A percentile compares a stretch with the other conserved stretches of the same genome.
These are phyloP conservation scores for Agapornis canus DNA, from an alignment of 2,797 vertebrate species.

Conservation along the genomic window DNA sequence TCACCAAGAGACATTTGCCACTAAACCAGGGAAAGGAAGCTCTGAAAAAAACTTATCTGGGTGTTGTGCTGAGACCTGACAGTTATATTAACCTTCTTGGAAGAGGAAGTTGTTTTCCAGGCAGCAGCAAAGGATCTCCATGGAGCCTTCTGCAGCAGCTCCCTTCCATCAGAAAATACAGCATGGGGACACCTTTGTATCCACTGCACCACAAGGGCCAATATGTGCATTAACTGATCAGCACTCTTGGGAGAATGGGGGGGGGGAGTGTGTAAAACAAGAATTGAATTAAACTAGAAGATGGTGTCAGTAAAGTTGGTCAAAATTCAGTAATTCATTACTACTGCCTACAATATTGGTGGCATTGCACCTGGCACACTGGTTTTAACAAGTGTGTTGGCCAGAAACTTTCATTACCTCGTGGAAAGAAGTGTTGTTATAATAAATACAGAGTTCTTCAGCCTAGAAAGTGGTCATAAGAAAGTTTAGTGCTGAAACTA, in stretches of 20 bases:
- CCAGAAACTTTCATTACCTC: not conserved
- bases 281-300: not conserved
- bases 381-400: not conserved
- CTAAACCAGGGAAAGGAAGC: not conserved
- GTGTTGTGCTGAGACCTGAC: not conserved
- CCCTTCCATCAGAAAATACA: not conserved
- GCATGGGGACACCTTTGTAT: not conserved
- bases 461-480: not conserved
- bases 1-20: not conserved
- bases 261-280: not conserved
- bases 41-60: not conserved
- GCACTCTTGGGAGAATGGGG: not conserved
- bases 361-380: not conserved
- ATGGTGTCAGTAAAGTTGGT: not conserved
- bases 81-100: not conserved
- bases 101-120: not conserved
- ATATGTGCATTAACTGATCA: not conserved
- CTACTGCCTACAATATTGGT: not conserved
- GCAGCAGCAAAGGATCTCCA: not conserved
- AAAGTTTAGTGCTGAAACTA: not conserved
- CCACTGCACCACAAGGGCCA: not conserved
- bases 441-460: not conserved
- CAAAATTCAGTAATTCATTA: not conserved
- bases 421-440: not conserved
- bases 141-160: not conserved